These are phyloP conservation scores for Melanargia galathea DNA, from an alignment of 2,888 invertebrate genomes.

Conservation along the genomic window DNA sequence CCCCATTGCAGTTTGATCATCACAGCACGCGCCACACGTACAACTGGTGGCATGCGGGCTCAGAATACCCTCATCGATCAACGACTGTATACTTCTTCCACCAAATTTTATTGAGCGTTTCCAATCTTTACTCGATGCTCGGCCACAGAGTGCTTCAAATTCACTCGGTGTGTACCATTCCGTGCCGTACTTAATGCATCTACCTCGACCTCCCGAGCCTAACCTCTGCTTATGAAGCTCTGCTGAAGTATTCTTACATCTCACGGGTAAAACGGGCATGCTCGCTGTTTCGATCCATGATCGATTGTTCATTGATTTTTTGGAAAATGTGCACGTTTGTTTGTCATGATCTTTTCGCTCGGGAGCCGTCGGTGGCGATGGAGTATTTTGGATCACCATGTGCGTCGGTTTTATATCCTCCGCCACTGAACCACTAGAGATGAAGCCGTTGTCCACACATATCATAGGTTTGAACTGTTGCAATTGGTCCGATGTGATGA, in stretches of 20 bases:
- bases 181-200: slow-evolving; percentile 92
- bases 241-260: slow-evolving; percentile 96
- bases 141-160: slow-evolving; percentile 95
- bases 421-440: slow-evolving; percentile 84
- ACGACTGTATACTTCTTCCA: slow-evolving; percentile 93
- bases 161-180: slow-evolving; percentile 97
- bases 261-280: slow-evolving; percentile 86
- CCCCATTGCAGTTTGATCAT: slow-evolving; percentile 95
- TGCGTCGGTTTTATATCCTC: slow-evolving; percentile 87
- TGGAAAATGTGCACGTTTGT: slow-evolving; percentile 46
- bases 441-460: slow-evolving; percentile 92
- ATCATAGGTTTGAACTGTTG: slow-evolving; percentile 93
- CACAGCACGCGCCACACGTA: slow-evolving; percentile 97
- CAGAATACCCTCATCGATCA: slow-evolving; percentile 95
- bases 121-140: slow-evolving; percentile 98
- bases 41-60: slow-evolving; percentile 97
- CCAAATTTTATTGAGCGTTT: slow-evolving; percentile 97
- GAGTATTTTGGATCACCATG: slow-evolving; percentile 84
- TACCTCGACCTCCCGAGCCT: slow-evolving; percentile 95
- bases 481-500: slow-evolving; percentile 91
- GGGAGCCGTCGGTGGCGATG: slow-evolving; percentile 59
- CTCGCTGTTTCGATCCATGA: slow-evolving; percentile 91
- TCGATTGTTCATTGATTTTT: slow-evolving; percentile 55
- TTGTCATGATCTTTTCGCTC: slow-evolving; percentile 62
- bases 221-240: slow-evolving; percentile 94